phyloP scores from a whole-genome alignment of 2,113 vertebrate species.

The Erythrolamprus reginae region DNA sequence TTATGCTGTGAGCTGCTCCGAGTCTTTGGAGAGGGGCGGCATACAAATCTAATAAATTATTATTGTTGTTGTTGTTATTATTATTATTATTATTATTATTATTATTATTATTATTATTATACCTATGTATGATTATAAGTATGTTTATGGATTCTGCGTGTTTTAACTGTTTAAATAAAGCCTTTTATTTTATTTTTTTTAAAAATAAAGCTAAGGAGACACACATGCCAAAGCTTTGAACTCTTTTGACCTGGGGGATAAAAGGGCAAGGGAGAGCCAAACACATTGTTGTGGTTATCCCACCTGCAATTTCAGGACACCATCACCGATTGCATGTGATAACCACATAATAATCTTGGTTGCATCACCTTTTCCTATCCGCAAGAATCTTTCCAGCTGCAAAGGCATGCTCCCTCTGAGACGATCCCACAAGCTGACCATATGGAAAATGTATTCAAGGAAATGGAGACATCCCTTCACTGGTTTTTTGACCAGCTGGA shows the following conservation, averaged over 20 bases:
- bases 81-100: too few relatives aligned
- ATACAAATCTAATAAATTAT: too few relatives aligned
- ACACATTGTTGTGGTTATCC: not conserved
- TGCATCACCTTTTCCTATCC: not conserved
- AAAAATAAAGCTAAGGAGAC: not conserved
- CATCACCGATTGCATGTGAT: not conserved
- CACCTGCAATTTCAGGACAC: not conserved
- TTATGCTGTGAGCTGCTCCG: too few relatives aligned
- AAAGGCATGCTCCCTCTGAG: not conserved
- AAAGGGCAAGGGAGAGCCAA: not conserved
- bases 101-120: too few relatives aligned
- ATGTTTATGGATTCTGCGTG: too few relatives aligned
- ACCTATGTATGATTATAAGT: too few relatives aligned
- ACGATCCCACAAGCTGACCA: not conserved
- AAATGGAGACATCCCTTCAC: not conserved
- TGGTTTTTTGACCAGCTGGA: not conserved
- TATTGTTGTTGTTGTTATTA: too few relatives aligned
- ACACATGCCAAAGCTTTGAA: not conserved
- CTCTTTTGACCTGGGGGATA: not conserved
- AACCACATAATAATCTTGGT: not conserved
- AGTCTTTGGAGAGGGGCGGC: too few relatives aligned
- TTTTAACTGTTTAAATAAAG: too few relatives aligned
- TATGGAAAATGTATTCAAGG: not conserved
- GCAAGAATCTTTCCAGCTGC: not conserved
- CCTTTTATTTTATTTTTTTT: too few relatives aligned